phyloP scores from a whole-genome alignment of 1,140 invertebrate species.

The Apis florea region DNA sequence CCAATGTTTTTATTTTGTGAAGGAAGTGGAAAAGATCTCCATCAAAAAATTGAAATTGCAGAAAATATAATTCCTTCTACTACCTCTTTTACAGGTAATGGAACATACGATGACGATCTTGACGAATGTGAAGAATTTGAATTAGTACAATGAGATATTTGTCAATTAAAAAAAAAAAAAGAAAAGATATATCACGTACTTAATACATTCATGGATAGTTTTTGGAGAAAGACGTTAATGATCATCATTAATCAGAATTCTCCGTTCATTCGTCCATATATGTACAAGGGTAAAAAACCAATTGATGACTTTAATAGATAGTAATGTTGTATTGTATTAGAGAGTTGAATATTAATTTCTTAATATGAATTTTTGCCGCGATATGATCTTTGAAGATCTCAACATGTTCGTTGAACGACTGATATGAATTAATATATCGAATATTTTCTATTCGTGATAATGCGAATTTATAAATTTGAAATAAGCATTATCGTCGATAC shows the following conservation, averaged over 20 bases:
- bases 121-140: conserved; percentile 88
- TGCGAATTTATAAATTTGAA: conserved; percentile 22
- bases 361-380: conserved; percentile 2
- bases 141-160: conserved; percentile 62
- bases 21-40: conserved; percentile 84
- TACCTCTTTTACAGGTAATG: conserved; percentile 78
- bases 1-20: conserved; percentile 90
- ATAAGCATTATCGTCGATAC: conserved; percentile 22
- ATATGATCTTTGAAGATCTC: conserved; percentile 8
- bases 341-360: conserved; percentile 27
- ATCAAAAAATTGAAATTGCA: conserved; percentile 80
- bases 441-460: conserved; percentile 34
- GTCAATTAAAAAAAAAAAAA: conserved; percentile 12
- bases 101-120: conserved; percentile 83
- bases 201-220: conserved; percentile 55
- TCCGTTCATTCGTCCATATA: conserved; percentile 42
- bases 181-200: conserved; percentile 58
- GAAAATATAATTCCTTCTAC: conserved; percentile 81
- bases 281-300: conserved; percentile 27
- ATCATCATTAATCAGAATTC: conserved; percentile 34
- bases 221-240: conserved; percentile 11
- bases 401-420: conserved; percentile 19
- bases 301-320: conserved; percentile 28
- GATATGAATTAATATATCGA: conserved; percentile 8
- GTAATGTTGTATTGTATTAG: conserved; percentile 24